Evolutionary conservation across 1,140 invertebrate genomes (phyloP).

Genomic region (Nymphalis io): DNA sequence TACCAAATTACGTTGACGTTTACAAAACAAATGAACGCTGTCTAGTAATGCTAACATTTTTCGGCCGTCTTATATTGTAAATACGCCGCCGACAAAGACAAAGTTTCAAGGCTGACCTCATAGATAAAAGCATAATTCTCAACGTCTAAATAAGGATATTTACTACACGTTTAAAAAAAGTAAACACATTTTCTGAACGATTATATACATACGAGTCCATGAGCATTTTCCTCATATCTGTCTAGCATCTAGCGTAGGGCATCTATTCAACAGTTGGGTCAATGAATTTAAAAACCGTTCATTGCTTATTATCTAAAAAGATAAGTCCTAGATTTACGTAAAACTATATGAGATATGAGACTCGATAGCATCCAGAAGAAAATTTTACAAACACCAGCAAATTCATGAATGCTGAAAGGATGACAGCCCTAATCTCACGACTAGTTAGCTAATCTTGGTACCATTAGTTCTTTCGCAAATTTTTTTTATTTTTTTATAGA

Average conservation of each 20-base stretch:
- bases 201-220: conserved; percentile 29
- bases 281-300: background rate
- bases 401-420: background rate
- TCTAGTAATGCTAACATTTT: conserved; percentile 45
- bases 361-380: background rate
- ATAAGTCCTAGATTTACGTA: background rate
- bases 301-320: background rate
- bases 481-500: too few relatives aligned
- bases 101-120: conserved; percentile 69
- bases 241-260: conserved; percentile 19
- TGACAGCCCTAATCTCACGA: background rate
- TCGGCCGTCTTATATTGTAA: conserved; percentile 59
- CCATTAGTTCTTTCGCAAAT: conserved; percentile 4
- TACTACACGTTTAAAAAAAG: conserved; percentile 32
- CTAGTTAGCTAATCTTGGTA: background rate
- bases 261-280: background rate
- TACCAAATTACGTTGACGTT: conserved; percentile 50
- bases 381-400: background rate
- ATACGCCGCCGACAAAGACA: conserved; percentile 64
- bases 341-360: background rate
- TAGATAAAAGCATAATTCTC: conserved; percentile 65
- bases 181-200: conserved; percentile 27
- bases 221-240: conserved; percentile 30
- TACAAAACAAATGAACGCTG: conserved; percentile 17
- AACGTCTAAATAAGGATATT: conserved; percentile 47